These are phyloP conservation scores for Chelmon rostratus DNA, from an alignment of 2,797 vertebrate species.

Conservation along the genomic window DNA sequence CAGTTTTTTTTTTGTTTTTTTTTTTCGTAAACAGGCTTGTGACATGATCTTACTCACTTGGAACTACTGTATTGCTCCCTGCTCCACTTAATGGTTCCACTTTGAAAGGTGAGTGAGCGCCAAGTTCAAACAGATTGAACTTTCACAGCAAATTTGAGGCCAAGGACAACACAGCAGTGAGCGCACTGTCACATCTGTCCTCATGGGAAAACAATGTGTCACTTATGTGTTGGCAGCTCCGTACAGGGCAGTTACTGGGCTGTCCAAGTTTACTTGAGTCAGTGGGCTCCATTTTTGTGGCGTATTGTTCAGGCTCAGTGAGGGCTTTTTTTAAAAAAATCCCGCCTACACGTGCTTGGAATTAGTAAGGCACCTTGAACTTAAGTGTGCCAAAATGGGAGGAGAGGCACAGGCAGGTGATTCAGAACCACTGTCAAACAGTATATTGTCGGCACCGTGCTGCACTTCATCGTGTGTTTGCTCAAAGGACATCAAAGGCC, in stretches of 20 bases:
- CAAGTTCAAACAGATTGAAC: constrained; percentile 9
- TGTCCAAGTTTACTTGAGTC: neutral
- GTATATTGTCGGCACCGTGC: neutral
- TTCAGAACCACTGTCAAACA: constrained; percentile 14
- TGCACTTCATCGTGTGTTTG: neutral
- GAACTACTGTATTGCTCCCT: neutral
- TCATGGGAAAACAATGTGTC: neutral
- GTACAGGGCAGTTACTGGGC: neutral
- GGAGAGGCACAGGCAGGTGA: constrained; percentile 7
- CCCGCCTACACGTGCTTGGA: constrained; percentile 41
- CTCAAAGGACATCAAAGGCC: neutral
- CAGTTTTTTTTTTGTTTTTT: neutral
- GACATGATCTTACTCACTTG: neutral
- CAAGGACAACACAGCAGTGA: neutral
- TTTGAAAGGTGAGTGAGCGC: constrained; percentile 22
- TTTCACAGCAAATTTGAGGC: constrained; percentile 4
- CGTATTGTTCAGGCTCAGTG: constrained; percentile 27
- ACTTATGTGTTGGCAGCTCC: constrained; percentile 25
- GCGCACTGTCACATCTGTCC: constrained; percentile 19
- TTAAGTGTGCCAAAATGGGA: constrained; percentile 24
- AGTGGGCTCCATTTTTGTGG: constrained; percentile 8
- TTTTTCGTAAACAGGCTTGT: neutral
- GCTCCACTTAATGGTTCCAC: neutral
- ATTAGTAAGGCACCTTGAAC: constrained; percentile 49
- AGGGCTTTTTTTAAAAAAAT: constrained; percentile 4